These are phyloP conservation scores for Pararge aegeria DNA, from an alignment of 1,140 invertebrate species.

Conservation along the genomic window DNA sequence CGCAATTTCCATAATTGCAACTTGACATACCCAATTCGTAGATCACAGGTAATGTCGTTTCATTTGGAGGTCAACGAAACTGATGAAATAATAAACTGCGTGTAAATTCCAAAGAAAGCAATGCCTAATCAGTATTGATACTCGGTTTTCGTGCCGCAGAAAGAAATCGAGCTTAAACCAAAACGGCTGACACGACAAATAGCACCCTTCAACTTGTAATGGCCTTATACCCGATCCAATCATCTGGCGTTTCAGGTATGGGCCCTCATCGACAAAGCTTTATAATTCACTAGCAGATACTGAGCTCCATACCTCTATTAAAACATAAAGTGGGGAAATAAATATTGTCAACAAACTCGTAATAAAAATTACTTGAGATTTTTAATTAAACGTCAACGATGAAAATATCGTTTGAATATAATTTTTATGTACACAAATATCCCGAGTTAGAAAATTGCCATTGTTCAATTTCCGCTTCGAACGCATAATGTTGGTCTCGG, in stretches of 20 bases:
- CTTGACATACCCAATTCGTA: too few species aligned
- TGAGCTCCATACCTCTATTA: neutral
- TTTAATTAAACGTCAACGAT: neutral
- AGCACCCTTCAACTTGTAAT: constrained; percentile 35
- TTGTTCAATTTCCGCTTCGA: too few species aligned
- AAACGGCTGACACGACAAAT: constrained; percentile 37
- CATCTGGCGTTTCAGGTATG: constrained; percentile 23
- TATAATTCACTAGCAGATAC: neutral
- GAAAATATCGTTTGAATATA: too few species aligned
- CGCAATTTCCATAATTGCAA: too few species aligned
- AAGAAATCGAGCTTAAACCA: constrained; percentile 33
- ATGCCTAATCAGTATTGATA: constrained; percentile 26
- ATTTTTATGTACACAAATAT: too few species aligned
- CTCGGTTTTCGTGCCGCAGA: constrained; percentile 26
- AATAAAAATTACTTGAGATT: neutral
- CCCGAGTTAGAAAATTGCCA: too few species aligned
- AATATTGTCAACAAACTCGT: neutral
- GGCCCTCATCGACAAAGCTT: constrained; percentile 16
- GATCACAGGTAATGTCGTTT: too few species aligned
- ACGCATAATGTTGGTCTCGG: too few species aligned
- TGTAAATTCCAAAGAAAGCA: constrained; percentile 4
- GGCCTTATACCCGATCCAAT: constrained; percentile 29
- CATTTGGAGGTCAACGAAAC: too few species aligned
- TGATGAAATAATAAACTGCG: neutral
- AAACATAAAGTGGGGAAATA: neutral